phyloP scores from a whole-genome alignment of 2,113 vertebrate species.

The Tetrao urogallus region DNA sequence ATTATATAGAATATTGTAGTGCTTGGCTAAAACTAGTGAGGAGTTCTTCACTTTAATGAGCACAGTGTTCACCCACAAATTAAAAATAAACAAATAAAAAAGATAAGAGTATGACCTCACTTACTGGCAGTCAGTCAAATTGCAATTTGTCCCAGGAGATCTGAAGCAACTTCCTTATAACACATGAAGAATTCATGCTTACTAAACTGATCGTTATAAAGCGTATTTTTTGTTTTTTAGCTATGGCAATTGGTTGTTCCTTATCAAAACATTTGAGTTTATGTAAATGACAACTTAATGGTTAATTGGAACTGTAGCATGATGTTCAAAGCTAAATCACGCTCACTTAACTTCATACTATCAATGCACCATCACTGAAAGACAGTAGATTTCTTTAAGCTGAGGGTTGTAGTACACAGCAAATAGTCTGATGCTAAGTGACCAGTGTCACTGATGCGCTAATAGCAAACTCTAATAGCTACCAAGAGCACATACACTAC shows the following conservation, averaged over 20 bases:
- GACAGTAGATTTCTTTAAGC: not conserved
- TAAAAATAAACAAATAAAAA: constrained; percentile 75
- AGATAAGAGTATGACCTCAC: constrained; percentile 26
- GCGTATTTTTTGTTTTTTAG: not conserved
- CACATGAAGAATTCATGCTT: constrained; percentile 1
- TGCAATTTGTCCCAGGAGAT: constrained; percentile 53
- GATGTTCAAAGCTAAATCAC: constrained; percentile 3
- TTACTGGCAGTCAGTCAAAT: constrained; percentile 53
- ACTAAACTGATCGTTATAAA: constrained; percentile 12
- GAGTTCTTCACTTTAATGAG: constrained; percentile 60
- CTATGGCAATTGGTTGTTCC: constrained; percentile 15
- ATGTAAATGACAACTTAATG: constrained; percentile 20
- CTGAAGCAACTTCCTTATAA: constrained; percentile 46
- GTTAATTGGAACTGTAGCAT: not conserved
- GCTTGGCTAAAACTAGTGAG: constrained; percentile 29
- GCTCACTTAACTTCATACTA: not conserved
- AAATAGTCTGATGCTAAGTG: not conserved
- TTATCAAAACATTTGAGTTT: constrained; percentile 33
- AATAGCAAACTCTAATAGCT: constrained; percentile 4
- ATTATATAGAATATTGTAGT: constrained; percentile 39
- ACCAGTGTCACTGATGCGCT: not conserved
- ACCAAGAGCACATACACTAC: not conserved
- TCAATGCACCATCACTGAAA: not conserved
- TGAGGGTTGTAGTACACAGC: not conserved
- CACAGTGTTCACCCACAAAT: constrained; percentile 62